Evolutionary conservation across 2,888 invertebrate species (phyloP).

Genomic region (Plusia festucae): DNA sequence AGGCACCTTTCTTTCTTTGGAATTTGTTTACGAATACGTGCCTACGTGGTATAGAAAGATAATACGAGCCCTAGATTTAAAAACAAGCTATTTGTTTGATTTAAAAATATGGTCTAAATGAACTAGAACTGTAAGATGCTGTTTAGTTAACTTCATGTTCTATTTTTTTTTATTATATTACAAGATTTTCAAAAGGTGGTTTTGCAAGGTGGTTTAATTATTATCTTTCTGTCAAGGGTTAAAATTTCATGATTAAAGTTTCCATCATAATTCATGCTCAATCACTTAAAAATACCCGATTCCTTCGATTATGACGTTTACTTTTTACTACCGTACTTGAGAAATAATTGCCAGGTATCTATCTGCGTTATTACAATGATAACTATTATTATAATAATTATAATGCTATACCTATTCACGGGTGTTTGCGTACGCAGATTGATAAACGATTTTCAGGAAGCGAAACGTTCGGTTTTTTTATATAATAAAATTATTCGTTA

Average conservation of each 20-base stretch:
- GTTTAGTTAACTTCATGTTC: neutral
- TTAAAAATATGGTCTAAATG: too few relatives aligned
- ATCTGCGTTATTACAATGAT: neutral
- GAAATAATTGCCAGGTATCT: neutral
- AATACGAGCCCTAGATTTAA: too few relatives aligned
- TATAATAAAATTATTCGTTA: conserved; percentile 30
- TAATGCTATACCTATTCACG: conserved; percentile 8
- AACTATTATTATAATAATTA: neutral
- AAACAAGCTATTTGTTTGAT: neutral
- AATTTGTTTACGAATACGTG: neutral
- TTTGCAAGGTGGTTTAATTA: conserved; percentile 14
- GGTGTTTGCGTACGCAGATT: conserved; percentile 1
- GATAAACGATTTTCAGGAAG: conserved; percentile 37
- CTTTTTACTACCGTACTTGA: conserved; percentile 2
- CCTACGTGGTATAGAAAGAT: too few relatives aligned
- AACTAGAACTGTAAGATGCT: conserved; percentile 1
- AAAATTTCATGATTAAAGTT: conserved; percentile 25
- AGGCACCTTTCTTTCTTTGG: neutral
- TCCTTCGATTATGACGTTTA: conserved; percentile 4
- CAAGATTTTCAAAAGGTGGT: conserved; percentile 7
- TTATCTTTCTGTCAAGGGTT: conserved; percentile 39
- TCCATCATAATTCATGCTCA: conserved; percentile 28
- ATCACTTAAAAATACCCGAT: conserved; percentile 13
- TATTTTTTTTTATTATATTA: neutral
- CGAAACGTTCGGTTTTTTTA: conserved; percentile 28